phyloP scores from a whole-genome alignment of 2,797 vertebrate species.

The Sebastes aleutianus region DNA sequence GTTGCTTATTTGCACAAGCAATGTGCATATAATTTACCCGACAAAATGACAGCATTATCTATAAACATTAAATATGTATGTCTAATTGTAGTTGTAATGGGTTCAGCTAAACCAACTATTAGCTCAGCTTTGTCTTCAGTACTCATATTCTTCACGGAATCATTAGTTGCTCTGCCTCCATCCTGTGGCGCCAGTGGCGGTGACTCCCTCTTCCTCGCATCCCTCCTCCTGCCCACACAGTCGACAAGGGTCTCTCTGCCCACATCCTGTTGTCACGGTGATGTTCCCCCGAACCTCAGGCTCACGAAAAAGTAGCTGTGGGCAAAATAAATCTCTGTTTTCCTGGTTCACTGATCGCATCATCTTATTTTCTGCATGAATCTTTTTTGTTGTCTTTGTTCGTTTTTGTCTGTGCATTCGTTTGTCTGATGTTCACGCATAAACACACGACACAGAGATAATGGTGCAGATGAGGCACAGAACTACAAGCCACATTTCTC shows the following conservation, averaged over 20 bases:
- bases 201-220: constrained; percentile 50
- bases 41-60: not conserved
- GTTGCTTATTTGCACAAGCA: not conserved
- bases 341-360: constrained; percentile 14
- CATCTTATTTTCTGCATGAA: constrained; percentile 34
- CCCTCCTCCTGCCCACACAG: constrained; percentile 60
- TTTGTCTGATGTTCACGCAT: not conserved
- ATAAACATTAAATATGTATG: not conserved
- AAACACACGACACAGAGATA: not conserved
- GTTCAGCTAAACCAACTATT: not conserved
- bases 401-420: not conserved
- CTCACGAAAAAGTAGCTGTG: constrained; percentile 45
- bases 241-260: constrained; percentile 64
- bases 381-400: constrained; percentile 14
- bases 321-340: constrained; percentile 41
- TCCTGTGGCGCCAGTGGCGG: constrained; percentile 28
- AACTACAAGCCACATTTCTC: not conserved
- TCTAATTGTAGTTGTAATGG: not conserved
- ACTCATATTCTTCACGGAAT: constrained; percentile 28
- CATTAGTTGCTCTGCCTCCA: constrained; percentile 41
- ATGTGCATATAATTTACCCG: not conserved
- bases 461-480: not conserved
- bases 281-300: constrained; percentile 55
- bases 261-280: constrained; percentile 72
- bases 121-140: not conserved